These are phyloP conservation scores for Nymphicus hollandicus DNA, from an alignment of 2,113 vertebrate genomes.

Conservation along the genomic window DNA sequence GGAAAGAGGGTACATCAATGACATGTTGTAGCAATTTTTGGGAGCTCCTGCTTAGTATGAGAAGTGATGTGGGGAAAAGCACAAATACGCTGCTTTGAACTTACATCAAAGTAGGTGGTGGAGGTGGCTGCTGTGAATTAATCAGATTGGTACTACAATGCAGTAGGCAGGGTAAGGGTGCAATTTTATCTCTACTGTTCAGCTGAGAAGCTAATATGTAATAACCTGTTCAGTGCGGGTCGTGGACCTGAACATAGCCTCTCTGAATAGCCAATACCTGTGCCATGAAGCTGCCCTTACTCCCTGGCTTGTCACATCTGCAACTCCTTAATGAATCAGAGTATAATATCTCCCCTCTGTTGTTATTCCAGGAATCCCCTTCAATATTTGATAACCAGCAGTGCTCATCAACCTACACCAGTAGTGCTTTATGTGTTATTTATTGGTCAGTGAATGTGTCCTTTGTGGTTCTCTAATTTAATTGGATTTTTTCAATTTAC, in stretches of 20 bases:
- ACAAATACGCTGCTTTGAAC: not conserved
- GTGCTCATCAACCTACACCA: not conserved
- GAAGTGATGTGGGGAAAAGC: not conserved
- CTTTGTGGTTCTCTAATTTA: constrained; percentile 32
- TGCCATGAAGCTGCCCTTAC: not conserved
- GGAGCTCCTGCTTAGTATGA: not conserved
- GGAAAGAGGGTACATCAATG: not conserved
- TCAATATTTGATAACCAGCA: not conserved
- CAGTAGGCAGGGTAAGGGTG: not conserved
- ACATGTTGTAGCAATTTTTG: not conserved
- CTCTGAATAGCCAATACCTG: not conserved
- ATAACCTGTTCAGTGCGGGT: not conserved
- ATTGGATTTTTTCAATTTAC: constrained; percentile 45
- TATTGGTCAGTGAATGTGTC: constrained; percentile 21
- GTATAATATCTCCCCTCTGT: not conserved
- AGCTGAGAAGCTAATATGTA: not conserved
- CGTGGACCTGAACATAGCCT: not conserved
- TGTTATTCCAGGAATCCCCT: not conserved
- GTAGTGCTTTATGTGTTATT: constrained; percentile 11
- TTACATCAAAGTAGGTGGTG: not conserved
- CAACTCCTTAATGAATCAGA: not conserved
- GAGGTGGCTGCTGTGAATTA: not conserved
- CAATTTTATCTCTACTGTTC: not conserved
- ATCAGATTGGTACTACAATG: not conserved
- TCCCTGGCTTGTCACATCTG: not conserved